Evolutionary conservation across 2,888 invertebrate species (phyloP), one percentile per base, ranked within the genome.

Genomic region (Cerceris ruficornis): DNA sequence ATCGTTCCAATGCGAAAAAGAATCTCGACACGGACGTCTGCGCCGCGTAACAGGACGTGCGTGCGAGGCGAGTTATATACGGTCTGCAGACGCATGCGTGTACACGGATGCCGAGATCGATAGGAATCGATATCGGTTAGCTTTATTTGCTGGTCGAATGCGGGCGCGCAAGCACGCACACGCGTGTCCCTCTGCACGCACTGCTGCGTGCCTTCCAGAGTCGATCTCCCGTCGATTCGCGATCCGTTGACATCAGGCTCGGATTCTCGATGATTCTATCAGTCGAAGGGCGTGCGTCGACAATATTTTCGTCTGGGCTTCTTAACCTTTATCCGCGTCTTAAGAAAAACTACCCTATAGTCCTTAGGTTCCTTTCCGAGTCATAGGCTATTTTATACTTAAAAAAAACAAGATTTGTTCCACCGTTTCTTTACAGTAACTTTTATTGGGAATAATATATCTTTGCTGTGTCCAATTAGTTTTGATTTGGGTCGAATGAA

Each of bases 131-230:
- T 80, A 69, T 59, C 55, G 15, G 15, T 50, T 73, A 60, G 64
- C 59, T 80, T 77, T 78, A 77, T 78, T 75, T 75, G 65, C 72
- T 72, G 72, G 72, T 72, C 71, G 62, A 68, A 60, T 46, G 70
- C 62, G 43, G 54, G 54, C 64, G 70, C 69, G 11, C 28, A 54
- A 54, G 39, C 52, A 57, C 66, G 62, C 60, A 62, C 64, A 59
- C 57, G 58, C 50, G 42, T 52, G 66, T 49, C 14, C 13, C 42
- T 41, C 39, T 49, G 17, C 74, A 66, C 73, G 73, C 77, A 62
- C 64, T 41, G 55, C 49, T 59, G 57, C 15, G 43, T 54, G 69
- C 74, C 58, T 58, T 69, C 54, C 57, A 61, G 46, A 41, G 61
- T 39, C 58, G 60, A 70, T 65, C 65, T 64, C 62, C 39, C 69